Evolutionary conservation across 2,797 vertebrate species (phyloP), one percentile per base, ranked within the genome.

Genomic region (Pseudomugil tenellus): DNA sequence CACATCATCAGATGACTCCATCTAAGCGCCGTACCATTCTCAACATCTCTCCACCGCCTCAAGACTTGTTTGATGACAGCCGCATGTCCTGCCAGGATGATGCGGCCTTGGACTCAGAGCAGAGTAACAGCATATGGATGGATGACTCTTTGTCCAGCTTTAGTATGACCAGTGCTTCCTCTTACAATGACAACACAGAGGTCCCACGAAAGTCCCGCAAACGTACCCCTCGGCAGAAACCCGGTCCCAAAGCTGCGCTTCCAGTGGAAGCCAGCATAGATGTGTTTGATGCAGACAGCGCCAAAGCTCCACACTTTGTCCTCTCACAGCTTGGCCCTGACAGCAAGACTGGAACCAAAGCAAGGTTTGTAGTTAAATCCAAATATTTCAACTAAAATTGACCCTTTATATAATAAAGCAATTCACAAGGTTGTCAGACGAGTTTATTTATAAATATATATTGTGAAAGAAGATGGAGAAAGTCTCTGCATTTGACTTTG

Each of bases 111-210:
- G 98, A 99, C 86, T 98, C 97, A 1, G 98, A 99, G 80, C 98
- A 98, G 90, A 99, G 98, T 92, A 96, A 92, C 96, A 98, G 94
- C 93, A 98, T 99, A 90, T 99, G 98, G 98, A 96, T 96, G 91
- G 98, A 99, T 71, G 98, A 98, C 91, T 99, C 98, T 17, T 93
- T 96, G 81, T 98, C 98, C 81, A 99, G 98, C 95, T 99, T 99
- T 91, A 99, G 98, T 91, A 93, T 97, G 87, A 95, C 96, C 92
- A 99, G 97, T 92, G 94, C 94, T 77, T 94, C 91, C 86, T 98
- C 97, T 80, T 99, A 98, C 95, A 99, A 99, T 81, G 98, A 99
- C 95, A 99, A 99, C 95, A 99, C 96, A 60, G 97, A 98, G 92
- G 98, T 98, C 86, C 98, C 98, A 78, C 95, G 98, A 86, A 99